A percentile compares a stretch with the other conserved stretches of the same genome.
These are phyloP conservation scores for Drosophila atripex DNA, from an alignment of 2,888 invertebrate species.

Conservation along the genomic window DNA sequence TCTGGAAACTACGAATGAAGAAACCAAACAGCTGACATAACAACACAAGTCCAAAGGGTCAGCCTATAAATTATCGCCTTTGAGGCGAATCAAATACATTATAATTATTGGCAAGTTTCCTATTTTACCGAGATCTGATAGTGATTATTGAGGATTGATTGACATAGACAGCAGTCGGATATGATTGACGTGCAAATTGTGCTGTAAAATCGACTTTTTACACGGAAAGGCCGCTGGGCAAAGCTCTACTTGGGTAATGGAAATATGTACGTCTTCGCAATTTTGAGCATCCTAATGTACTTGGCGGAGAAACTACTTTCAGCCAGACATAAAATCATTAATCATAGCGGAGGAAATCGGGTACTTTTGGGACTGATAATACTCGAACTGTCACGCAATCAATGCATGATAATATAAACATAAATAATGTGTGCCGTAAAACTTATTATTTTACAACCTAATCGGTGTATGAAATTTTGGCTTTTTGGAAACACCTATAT, in stretches of 20 bases:
- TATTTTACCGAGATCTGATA: slow-evolving; percentile 6
- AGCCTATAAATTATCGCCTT: slow-evolving; percentile 6
- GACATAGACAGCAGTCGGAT: slow-evolving; percentile 21
- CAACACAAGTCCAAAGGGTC: slow-evolving; percentile 46
- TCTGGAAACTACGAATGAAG: slow-evolving; percentile 30
- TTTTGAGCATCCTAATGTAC: background rate
- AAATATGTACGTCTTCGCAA: slow-evolving; percentile 9
- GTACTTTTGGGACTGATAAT: slow-evolving; percentile 22
- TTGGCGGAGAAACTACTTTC: slow-evolving; percentile 5
- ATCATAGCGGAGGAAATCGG: slow-evolving; percentile 6
- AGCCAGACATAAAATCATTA: slow-evolving; percentile 26
- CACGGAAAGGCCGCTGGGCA: slow-evolving; percentile 22
- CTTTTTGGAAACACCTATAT: background rate
- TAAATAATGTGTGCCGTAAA: slow-evolving; percentile 10
- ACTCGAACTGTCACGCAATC: slow-evolving; percentile 16
- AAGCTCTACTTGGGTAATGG: slow-evolving; percentile 22
- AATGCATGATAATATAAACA: slow-evolving; percentile 19
- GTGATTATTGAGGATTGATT: slow-evolving; percentile 37
- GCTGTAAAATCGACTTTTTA: slow-evolving; percentile 11
- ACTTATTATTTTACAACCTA: background rate
- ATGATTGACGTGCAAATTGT: slow-evolving; percentile 31
- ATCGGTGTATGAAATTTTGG: background rate
- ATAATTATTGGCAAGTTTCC: slow-evolving; percentile 14
- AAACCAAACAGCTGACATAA: slow-evolving; percentile 41
- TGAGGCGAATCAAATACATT: background rate